phyloP scores from a whole-genome alignment of 2,797 vertebrate species.

The Neosilurus hyrtlii region DNA sequence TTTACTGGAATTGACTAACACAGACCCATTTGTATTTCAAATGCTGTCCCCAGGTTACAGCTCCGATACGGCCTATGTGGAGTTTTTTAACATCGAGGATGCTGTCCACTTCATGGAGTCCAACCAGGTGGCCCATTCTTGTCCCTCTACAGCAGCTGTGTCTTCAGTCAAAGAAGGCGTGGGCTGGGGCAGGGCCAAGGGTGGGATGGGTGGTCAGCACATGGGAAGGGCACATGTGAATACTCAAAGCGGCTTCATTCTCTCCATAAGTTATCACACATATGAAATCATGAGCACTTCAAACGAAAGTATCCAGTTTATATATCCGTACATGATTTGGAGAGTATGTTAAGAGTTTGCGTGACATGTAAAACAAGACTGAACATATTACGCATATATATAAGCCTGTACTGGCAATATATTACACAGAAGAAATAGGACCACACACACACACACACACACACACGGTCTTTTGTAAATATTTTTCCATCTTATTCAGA shows the following conservation, averaged over 20 bases:
- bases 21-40: conserved; percentile 99
- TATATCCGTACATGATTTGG: background rate
- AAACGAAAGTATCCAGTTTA: background rate
- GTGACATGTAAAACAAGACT: background rate
- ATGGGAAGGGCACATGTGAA: conserved; percentile 54
- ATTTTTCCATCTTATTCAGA: background rate
- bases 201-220: conserved; percentile 57
- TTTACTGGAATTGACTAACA: conserved; percentile 91
- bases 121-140: conserved; percentile 99
- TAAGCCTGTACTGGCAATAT: background rate
- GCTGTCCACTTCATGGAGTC: conserved; percentile 99
- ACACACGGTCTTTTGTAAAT: background rate
- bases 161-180: conserved; percentile 74
- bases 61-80: conserved; percentile 99
- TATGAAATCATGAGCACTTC: background rate
- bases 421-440: background rate
- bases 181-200: conserved; percentile 58
- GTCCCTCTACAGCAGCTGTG: conserved; percentile 83
- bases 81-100: conserved; percentile 99
- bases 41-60: conserved; percentile 99
- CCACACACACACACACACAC: background rate
- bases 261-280: conserved; percentile 8
- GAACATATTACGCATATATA: background rate
- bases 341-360: background rate
- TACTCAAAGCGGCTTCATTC: conserved; percentile 16